Evolutionary conservation across 35 echinoderm and acorn worm genomes (phyloP), one percentile per base, ranked within the genome.

Genomic region (Amphiura filiformis): DNA sequence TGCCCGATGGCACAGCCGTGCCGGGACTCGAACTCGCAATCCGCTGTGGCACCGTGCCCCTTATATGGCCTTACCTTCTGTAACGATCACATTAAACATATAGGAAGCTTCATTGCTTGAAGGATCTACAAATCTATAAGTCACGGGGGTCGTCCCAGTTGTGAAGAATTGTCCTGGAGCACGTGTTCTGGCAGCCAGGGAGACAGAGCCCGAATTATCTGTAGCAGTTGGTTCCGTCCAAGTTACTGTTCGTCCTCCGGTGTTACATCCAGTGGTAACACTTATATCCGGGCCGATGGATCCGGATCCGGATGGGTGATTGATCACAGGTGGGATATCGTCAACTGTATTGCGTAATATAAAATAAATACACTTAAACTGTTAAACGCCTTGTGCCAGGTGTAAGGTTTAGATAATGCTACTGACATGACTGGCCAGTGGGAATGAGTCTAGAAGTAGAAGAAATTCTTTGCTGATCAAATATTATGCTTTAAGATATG

Each of bases 221-320:
- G 52, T 49, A 0, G 94, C 94, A 32, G 94, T 93, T 20, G 93
- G 93, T 34, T 86, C 88, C 31, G 49, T 86, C 88, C 89, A 94
- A 4, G 84, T 52, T 20, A 52, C 44, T 52, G 44, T 52, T 20
- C 7, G 7, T 11, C 44, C n/a, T n/a, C n/a, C n/a, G n/a, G n/a
- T n/a, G n/a, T n/a, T n/a, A n/a, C n/a, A n/a, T n/a, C n/a, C n/a
- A n/a, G n/a, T n/a, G n/a, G n/a, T n/a, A n/a, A n/a, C n/a, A n/a
- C n/a, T n/a, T n/a, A n/a, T n/a, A n/a, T n/a, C n/a, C n/a, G n/a
- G n/a, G n/a, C n/a, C n/a, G n/a, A n/a, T n/a, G n/a, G n/a, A n/a
- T n/a, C n/a, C n/a, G n/a, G n/a, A n/a, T n/a, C n/a, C n/a, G n/a
- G n/a, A n/a, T n/a, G n/a, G n/a, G n/a, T n/a, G n/a, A n/a, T n/a